Evolutionary conservation across 2,113 vertebrate genomes (phyloP), one percentile per base, ranked within the genome.

Genomic region (Tetrao urogallus): DNA sequence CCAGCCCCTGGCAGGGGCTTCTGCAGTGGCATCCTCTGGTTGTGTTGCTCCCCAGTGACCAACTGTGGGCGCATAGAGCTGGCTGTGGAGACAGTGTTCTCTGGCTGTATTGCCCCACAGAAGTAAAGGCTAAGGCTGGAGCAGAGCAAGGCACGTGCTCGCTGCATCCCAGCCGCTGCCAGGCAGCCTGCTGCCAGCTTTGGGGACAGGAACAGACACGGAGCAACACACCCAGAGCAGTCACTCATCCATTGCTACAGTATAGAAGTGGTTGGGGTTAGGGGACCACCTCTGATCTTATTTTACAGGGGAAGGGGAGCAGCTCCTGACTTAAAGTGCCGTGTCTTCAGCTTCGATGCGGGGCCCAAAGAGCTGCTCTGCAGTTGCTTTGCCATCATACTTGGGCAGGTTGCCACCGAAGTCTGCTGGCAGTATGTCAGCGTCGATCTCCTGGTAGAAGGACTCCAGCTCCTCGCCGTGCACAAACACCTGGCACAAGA

Each of bases 381-480:
- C 98, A 1, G 97, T 96, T 4, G 94, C 98, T 94, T 97, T 99
- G 94, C 98, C 98, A 0, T 99, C 98, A 0, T 98, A 98, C 52
- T 98, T 98, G 11, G 98, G 97, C 47, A 98, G 97, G 21, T 97
- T 99, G 30, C 99, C 99, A 34, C 98, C 98, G 18, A 99, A 99
- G 87, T 99, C 98, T 47, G 97, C 93, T 0, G 99, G 99, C 86
- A 99, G 95, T 93, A 98, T 99, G 82, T 98, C 98, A 2, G 97
- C 96, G 0, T 99, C 98, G 0, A 99, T 98, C 81, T 99, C 99
- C 95, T 98, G 98, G 79, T 98, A 98, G 97, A 99, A 99, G 94
- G 66, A 87, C 6, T 98, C 98, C 79, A 99, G 97, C 93, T 99
- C 98, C 8, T 99, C 99, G 1, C 99, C 99, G 0, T 99, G 99